Conservation (phyloP, 2,888 invertebrate species). For the Oscheius myriophilus region DNA sequence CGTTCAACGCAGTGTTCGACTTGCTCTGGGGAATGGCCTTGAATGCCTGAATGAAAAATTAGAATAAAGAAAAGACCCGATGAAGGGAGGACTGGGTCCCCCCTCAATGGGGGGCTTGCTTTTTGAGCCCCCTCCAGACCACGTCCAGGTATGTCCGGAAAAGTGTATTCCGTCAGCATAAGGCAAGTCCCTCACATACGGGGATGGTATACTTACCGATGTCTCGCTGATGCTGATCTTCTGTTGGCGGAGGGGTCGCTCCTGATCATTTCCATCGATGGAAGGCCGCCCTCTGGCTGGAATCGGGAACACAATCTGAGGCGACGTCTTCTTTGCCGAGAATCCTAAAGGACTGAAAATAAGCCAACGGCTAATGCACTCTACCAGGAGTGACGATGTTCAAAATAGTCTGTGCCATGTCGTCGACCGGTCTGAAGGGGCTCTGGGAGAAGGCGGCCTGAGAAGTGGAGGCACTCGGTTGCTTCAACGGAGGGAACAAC, state of each 20-base stretch:
- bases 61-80: too few relatives aligned
- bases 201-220: slow-evolving; percentile 31
- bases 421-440: slow-evolving; percentile 26
- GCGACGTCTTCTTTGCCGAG: background rate
- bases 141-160: too few relatives aligned
- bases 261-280: background rate
- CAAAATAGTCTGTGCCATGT: slow-evolving; percentile 20
- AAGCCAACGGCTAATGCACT: background rate
- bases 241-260: slow-evolving; percentile 16
- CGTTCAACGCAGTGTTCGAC: slow-evolving; percentile 12
- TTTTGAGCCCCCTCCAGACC: too few relatives aligned
- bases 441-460: slow-evolving; percentile 18
- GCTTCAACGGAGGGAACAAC: background rate
- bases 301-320: slow-evolving; percentile 27
- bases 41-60: slow-evolving; percentile 26
- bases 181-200: too few relatives aligned
- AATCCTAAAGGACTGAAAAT: background rate
- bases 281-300: slow-evolving; percentile 7
- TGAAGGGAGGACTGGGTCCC: too few relatives aligned
- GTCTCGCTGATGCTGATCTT: slow-evolving; percentile 25
- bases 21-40: slow-evolving; percentile 28
- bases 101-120: too few relatives aligned
- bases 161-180: too few relatives aligned
- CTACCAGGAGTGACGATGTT: slow-evolving; percentile 22
- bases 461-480: background rate